A percentile compares a stretch with the other conserved stretches of the same genome.
phyloP scores from a whole-genome alignment of 2,797 vertebrate genomes.

The Thalassophryne amazonica region DNA sequence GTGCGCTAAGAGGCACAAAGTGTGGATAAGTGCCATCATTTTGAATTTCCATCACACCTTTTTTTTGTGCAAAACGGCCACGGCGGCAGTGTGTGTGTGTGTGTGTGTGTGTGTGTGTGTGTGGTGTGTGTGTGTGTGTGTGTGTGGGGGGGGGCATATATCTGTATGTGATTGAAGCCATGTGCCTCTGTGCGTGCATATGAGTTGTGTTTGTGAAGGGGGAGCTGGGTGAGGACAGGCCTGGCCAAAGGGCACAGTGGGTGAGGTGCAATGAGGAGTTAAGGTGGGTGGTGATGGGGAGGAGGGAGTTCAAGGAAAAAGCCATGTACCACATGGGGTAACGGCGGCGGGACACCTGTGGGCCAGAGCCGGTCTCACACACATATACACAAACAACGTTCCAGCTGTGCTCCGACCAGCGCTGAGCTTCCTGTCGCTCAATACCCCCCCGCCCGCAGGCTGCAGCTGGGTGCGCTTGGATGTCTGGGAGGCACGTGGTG shows the following conservation, averaged over 20 bases:
- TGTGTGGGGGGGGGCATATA: constrained; percentile 33
- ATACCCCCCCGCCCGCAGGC: constrained; percentile 62
- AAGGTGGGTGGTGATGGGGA: constrained; percentile 4
- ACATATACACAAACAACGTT: constrained; percentile 36
- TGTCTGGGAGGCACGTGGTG: constrained; percentile 74
- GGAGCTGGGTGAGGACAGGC: constrained; percentile 54
- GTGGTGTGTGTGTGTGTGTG: too few species aligned
- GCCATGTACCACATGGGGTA: constrained; percentile 52
- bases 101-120: too few species aligned
- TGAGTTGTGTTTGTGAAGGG: constrained; percentile 18
- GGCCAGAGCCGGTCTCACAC: constrained; percentile 35
- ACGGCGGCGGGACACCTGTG: constrained; percentile 59
- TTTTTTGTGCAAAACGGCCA: constrained; percentile 70
- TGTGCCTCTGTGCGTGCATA: constrained; percentile 58
- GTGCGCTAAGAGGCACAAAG: constrained; percentile 82
- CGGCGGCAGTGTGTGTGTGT: too few species aligned
- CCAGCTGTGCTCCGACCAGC: constrained; percentile 63
- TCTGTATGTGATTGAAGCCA: constrained; percentile 60
- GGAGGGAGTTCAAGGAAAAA: constrained; percentile 44
- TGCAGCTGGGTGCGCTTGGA: constrained; percentile 76
- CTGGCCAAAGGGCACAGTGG: constrained; percentile 65
- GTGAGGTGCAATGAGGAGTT: constrained; percentile 52
- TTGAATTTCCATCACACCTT: constrained; percentile 85
- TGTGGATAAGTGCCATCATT: constrained; percentile 83
- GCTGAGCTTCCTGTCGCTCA: constrained; percentile 75